Conservation (phyloP, 2,113 vertebrate genomes). For the Perccottus glenii region DNA sequence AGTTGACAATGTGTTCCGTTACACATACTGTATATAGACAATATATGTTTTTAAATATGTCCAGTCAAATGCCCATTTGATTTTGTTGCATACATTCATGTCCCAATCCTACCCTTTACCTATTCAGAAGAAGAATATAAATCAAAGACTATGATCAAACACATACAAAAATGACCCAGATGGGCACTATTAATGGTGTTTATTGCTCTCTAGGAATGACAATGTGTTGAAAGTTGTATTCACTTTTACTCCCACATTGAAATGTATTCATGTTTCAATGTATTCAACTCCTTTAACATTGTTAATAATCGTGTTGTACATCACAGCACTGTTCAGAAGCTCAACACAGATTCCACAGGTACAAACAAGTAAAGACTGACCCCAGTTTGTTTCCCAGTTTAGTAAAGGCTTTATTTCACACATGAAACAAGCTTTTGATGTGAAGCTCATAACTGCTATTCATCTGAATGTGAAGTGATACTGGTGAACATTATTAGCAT, state of each 20-base stretch:
- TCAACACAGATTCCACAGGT: conserved; percentile 20
- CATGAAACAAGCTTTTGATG: conserved; percentile 69
- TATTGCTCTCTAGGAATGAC: no score
- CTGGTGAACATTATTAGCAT: conserved; percentile 62
- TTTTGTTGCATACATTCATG: no score
- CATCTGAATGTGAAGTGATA: conserved; percentile 58
- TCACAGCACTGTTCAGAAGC: conserved; percentile 1
- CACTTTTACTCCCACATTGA: neutral
- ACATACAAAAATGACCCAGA: no score
- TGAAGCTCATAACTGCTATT: conserved; percentile 57
- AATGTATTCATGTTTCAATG: neutral
- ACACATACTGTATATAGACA: no score
- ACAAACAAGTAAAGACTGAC: conserved; percentile 13
- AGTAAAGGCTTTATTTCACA: conserved; percentile 49
- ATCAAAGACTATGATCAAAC: no score
- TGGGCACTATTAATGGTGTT: no score
- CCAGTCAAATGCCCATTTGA: no score
- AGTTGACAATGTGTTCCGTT: no score
- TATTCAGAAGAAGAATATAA: no score
- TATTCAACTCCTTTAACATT: neutral
- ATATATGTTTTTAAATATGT: no score
- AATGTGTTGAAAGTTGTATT: no score
- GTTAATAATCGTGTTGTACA: neutral
- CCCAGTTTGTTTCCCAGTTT: conserved; percentile 45
- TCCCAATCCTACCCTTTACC: no score